Evolutionary conservation across 2,113 vertebrate species (phyloP), one percentile per base, ranked within the genome.

Genomic region (Paralichthys olivaceus): DNA sequence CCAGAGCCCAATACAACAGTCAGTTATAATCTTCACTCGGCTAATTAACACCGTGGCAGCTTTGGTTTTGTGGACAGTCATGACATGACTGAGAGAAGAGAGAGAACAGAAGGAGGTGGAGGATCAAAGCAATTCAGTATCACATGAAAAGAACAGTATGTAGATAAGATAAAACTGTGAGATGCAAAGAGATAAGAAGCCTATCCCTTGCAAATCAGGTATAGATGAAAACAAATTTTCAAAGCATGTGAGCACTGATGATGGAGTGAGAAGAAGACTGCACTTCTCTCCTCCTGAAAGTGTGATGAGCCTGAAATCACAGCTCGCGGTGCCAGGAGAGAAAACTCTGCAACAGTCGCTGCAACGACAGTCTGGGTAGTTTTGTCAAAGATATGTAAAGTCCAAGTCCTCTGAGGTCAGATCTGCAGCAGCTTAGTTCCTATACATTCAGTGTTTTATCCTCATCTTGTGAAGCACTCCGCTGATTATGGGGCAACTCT

Each of bases 11-110:
- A 56, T 51, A 72, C 65, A 29, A 76, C 61, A 37, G 17, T 71
- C 53, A 66, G 75, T 85, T 76, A 80, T 40, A 45, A 17, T 79
- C 58, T 45, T 79, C 82, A 71, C 58, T 49, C 19, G 62, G 51
- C 81, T 86, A 83, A 92, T 90, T 88, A 89, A 79, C 88, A 81
- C 81, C 51, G 51, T 74, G 49, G 32, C 84, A 83, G 77, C 79
- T 84, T 63, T 56, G 80, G 25, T 57, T 51, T 76, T 45, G 56
- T 60, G 72, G 28, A 65, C 49, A 62, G 34, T 79, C 56, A 81
- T 77, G 74, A 65, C 62, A 78, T 40, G 55, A 11, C 69, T 57
- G 62, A 56, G 49, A 40, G 37, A 40, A 14, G 65, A 57, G 59
- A 59, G 49, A 69, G 66, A 69, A 71, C 69, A 71, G 32, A 29